Evolutionary conservation across 2,888 invertebrate species (phyloP), one percentile per base, ranked within the genome.

Genomic region (Alsophila aescularia): DNA sequence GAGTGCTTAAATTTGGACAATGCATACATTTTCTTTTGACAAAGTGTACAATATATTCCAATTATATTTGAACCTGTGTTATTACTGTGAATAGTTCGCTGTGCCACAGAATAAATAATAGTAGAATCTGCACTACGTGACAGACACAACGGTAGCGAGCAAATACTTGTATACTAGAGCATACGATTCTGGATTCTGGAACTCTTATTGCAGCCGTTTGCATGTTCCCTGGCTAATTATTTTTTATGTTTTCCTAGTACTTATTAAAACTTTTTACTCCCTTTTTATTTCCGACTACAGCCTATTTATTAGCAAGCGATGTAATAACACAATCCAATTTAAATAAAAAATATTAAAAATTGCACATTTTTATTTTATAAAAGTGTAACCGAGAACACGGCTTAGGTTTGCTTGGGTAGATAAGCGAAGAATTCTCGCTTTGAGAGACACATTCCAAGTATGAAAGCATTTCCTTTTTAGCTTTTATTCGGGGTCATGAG

Each of bases 401-500:
- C 45, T 58, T 52, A 60, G 48, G 59, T 60, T 47, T 41, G 47
- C 45, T 53, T 43, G 48, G 32, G 48, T 41, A 60, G 58, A 64
- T 64, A 61, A 59, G 54, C 47, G 51, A 52, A 57, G 51, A 58
- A 57, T 64, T 52, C 52, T 59, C 52, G 52, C 59, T 61, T 61
- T 59, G 61, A 63, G 55, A 54, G 52, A 31, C 57, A 40, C 58
- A 58, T 59, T 61, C 62, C 57, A 61, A 63, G 65, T 61, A 76
- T 75, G 71, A 77, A 74, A 79, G 76, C 73, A 80, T 76, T 79
- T 73, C 70, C 67, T 75, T 72, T 70, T 72, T 61, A 74, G 74
- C 72, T 77, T 81, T 81, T 81, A 81, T 81, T 83, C 72, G 67
- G 69, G 62, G 65, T 69, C 64, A 63, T 63, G 63, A 66, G 73